These are phyloP conservation scores for Sinocyclocheilus grahami DNA, from an alignment of 2,113 vertebrate species.

Conservation along the genomic window DNA sequence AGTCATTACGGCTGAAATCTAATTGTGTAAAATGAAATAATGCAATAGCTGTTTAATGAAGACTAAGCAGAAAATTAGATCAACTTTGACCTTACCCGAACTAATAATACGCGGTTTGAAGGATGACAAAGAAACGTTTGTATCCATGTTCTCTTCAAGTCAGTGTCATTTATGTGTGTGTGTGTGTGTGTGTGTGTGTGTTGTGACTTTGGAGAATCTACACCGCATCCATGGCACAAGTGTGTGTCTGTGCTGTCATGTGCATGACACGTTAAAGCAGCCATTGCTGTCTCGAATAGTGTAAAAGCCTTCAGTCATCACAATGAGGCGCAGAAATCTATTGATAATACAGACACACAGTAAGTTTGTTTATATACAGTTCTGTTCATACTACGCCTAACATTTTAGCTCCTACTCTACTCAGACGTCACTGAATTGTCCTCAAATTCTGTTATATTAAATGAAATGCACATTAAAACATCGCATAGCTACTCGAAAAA, in stretches of 20 bases:
- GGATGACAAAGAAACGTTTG: constrained; percentile 71
- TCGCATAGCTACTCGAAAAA: neutral
- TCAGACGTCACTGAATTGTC: too few species aligned
- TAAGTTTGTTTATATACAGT: neutral
- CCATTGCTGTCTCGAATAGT: neutral
- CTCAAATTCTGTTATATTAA: neutral
- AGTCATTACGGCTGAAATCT: constrained; percentile 71
- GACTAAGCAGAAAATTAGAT: constrained; percentile 82
- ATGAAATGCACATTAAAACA: neutral
- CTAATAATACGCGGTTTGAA: constrained; percentile 73
- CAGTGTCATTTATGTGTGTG: constrained; percentile 33
- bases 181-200: neutral
- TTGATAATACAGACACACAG: neutral
- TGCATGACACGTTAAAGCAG: constrained; percentile 18
- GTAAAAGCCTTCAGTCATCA: constrained; percentile 36
- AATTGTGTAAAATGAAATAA: constrained; percentile 83
- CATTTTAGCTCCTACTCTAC: neutral
- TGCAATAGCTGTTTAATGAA: constrained; percentile 80
- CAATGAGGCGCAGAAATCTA: neutral
- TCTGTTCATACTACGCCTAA: neutral
- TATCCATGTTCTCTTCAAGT: constrained; percentile 49
- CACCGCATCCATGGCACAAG: constrained; percentile 51
- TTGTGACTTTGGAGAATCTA: neutral
- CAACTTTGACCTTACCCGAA: constrained; percentile 78
- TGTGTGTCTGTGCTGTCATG: constrained; percentile 15